Percentiles rank a stretch among this genome's conserved stretches.
Evolutionary conservation across 1,140 invertebrate genomes (phyloP).

Genomic region (Radopholus similis): DNA sequence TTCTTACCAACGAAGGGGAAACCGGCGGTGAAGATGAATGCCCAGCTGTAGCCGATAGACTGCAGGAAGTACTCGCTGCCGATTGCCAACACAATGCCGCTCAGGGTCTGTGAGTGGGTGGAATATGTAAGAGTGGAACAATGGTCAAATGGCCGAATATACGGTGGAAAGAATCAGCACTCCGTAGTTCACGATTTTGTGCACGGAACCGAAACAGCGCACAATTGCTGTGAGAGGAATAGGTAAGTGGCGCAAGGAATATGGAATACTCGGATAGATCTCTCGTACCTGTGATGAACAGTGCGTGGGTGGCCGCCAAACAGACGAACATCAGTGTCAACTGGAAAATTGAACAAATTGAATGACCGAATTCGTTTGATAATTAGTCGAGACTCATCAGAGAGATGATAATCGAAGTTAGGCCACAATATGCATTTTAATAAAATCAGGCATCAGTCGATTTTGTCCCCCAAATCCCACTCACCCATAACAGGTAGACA

Average conservation of each 20-base stretch:
- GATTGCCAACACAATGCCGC: slow-evolving; percentile 47
- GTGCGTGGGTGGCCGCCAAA: slow-evolving; percentile 55
- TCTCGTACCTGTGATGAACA: too few species aligned
- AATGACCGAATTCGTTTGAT: too few species aligned
- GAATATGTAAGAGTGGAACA: background rate
- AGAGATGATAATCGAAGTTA: too few species aligned
- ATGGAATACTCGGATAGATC: too few species aligned
- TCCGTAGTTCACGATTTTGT: slow-evolving; percentile 56
- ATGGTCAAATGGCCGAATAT: background rate
- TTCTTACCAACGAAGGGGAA: slow-evolving; percentile 52
- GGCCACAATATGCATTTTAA: background rate
- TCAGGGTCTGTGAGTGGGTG: slow-evolving; percentile 39
- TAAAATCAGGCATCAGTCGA: background rate
- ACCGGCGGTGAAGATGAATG: slow-evolving; percentile 53
- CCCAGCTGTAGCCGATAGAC: slow-evolving; percentile 51
- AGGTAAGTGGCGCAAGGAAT: too few species aligned
- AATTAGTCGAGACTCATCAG: too few species aligned
- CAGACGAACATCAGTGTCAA: slow-evolving; percentile 52
- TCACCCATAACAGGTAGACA: slow-evolving; percentile 53
- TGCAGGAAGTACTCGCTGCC: slow-evolving; percentile 49
- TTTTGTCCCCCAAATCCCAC: too few species aligned
- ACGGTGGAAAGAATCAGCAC: slow-evolving; percentile 58
- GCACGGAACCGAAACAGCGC: slow-evolving; percentile 49
- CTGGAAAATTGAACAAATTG: too few species aligned
- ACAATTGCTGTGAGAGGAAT: slow-evolving; percentile 54